phyloP scores from a whole-genome alignment of 2,888 invertebrate species.

The Hartigia nigra region DNA sequence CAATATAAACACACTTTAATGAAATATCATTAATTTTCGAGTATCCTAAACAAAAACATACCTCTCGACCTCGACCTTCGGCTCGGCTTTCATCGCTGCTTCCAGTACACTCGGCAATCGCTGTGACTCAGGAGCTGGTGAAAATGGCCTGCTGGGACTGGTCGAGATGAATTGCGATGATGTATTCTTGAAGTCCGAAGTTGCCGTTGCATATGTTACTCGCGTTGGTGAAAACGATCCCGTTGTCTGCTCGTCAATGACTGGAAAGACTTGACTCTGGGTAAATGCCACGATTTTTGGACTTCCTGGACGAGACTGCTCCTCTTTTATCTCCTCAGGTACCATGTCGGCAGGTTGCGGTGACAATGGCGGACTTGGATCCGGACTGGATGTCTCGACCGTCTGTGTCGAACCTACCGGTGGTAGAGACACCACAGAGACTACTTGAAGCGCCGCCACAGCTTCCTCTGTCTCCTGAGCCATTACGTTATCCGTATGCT shows the following conservation, averaged over 20 bases:
- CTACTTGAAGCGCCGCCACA: conserved; percentile 66
- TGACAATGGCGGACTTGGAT: conserved; percentile 57
- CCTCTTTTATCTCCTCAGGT: conserved; percentile 53
- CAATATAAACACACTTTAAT: neutral
- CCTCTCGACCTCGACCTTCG: conserved; percentile 79
- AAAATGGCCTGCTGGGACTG: conserved; percentile 58
- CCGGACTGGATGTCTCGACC: conserved; percentile 72
- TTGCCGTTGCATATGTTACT: conserved; percentile 44
- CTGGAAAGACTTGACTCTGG: conserved; percentile 45
- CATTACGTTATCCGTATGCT: conserved; percentile 62
- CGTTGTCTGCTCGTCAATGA: conserved; percentile 48
- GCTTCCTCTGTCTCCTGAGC: conserved; percentile 63
- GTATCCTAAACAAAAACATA: conserved; percentile 22
- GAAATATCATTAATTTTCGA: neutral
- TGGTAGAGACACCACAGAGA: conserved; percentile 69
- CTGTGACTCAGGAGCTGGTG: conserved; percentile 63
- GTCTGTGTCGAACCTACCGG: conserved; percentile 74
- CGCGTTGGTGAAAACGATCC: conserved; percentile 53
- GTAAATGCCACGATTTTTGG: conserved; percentile 57
- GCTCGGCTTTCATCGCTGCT: conserved; percentile 89
- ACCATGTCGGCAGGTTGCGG: conserved; percentile 53
- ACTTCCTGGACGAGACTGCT: conserved; percentile 46
- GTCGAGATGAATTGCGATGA: conserved; percentile 51
- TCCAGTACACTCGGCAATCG: conserved; percentile 79
- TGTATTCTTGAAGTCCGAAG: conserved; percentile 44